Percentiles rank a stretch among this genome's conserved stretches.
Evolutionary conservation across 2,797 vertebrate species (phyloP).

Genomic region (Halcyon smyrnensis): DNA sequence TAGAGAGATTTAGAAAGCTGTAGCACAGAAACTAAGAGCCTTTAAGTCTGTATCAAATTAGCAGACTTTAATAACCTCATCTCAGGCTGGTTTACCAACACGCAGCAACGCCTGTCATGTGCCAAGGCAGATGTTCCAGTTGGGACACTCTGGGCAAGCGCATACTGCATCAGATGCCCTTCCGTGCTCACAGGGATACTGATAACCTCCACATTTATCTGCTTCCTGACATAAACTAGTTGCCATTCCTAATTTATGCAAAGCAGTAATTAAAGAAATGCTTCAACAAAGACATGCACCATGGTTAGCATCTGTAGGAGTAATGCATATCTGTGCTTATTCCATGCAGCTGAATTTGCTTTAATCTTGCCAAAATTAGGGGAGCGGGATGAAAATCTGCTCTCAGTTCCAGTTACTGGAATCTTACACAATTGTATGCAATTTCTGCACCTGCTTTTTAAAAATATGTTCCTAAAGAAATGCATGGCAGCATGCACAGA

Average conservation of each 20-base stretch:
- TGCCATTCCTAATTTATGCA: not conserved
- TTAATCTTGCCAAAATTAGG: not conserved
- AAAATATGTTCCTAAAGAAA: not conserved
- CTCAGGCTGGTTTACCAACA: not conserved
- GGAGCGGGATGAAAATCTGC: not conserved
- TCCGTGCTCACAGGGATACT: not conserved
- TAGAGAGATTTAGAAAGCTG: not conserved
- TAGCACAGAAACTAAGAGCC: not conserved
- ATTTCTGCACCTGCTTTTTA: not conserved
- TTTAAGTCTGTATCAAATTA: not conserved
- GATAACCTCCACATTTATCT: not conserved
- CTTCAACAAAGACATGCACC: not conserved
- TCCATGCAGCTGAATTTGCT: not conserved
- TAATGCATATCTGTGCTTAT: not conserved
- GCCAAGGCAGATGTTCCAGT: not conserved
- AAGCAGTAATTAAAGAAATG: not conserved
- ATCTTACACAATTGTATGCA: not conserved
- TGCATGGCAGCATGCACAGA: accelerated
- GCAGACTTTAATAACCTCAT: not conserved
- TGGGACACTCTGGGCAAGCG: not conserved
- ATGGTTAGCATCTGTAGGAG: not conserved
- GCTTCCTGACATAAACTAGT: not conserved
- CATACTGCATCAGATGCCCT: not conserved
- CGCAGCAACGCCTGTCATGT: not conserved
- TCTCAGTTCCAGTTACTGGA: not conserved